These are phyloP conservation scores for Epinephelus moara DNA, from an alignment of 2,113 vertebrate genomes.

Conservation along the genomic window DNA sequence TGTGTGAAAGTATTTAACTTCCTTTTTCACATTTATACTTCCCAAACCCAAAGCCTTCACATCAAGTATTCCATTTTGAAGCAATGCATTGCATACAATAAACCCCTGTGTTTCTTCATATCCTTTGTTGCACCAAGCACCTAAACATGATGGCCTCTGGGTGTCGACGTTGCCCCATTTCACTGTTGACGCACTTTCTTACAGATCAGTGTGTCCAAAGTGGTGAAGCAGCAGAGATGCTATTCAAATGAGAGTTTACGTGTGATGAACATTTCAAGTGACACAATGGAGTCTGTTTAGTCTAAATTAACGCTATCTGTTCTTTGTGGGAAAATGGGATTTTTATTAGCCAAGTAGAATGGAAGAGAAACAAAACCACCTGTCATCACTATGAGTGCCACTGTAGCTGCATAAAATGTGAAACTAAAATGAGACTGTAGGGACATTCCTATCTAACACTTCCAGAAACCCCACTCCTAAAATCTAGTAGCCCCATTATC, in stretches of 20 bases:
- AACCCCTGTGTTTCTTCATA: slow-evolving; percentile 37
- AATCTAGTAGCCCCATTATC: not conserved
- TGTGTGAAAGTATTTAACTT: not conserved
- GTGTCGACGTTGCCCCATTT: not conserved
- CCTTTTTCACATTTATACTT: not conserved
- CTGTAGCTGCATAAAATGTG: not conserved
- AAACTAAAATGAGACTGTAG: no score
- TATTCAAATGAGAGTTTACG: not conserved
- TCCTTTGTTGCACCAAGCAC: slow-evolving; percentile 79
- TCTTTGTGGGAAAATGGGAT: not conserved
- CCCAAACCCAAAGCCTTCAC: not conserved
- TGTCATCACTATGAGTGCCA: not conserved
- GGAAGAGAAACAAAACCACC: not conserved
- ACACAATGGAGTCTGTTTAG: not conserved
- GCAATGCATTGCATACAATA: slow-evolving; percentile 1
- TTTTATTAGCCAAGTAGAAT: not conserved
- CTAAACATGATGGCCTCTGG: not conserved
- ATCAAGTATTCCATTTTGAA: slow-evolving; percentile 21
- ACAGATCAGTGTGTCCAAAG: not conserved
- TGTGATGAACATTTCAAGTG: not conserved
- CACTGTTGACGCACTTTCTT: not conserved
- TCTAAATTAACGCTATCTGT: not conserved
- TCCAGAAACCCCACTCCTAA: not conserved
- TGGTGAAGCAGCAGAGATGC: not conserved
- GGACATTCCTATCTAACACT: not conserved